Evolutionary conservation across 2,113 vertebrate species (phyloP), one percentile per base, ranked within the genome.

Genomic region (Colaptes auratus): DNA sequence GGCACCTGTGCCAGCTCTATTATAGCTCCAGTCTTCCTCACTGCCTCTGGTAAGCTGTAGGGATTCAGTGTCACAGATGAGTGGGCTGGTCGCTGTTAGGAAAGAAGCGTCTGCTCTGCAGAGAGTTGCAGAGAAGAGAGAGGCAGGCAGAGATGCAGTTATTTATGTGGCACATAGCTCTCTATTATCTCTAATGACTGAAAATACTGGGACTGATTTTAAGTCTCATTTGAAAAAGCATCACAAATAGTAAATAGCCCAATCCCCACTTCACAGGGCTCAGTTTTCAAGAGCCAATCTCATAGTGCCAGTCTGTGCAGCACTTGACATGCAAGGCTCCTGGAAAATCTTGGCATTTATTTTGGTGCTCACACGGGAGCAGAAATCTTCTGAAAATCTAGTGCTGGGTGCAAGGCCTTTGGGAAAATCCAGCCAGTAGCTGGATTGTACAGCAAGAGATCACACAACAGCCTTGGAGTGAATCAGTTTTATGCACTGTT

Each of bases 401-500:
- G 44, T 91, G 31, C 23, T 78, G 80, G 15, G 9, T 91, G 58
- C 60, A 53, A 87, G 27, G 31, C 87, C 88, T 93, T 92, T 66
- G 44, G 61, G 89, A 74, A 85, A 86, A 80, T 82, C 75, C 75
- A 86, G 5, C 59, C 75, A 48, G 33, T 81, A 56, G 72, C 79
- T 58, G 25, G 59, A 72, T 20, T 83, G 64, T 83, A 85, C 82
- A 83, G 85, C 72, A 56, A 67, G 58, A 60, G 75, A 74, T 89
- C 78, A 44, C 42, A 60, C 64, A 74, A 28, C 67, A 85, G 89
- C 75, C 88, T 83, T 74, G 87, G 72, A 80, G 35, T 77, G 82
- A 91, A 91, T 60, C 87, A 71, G 65, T 88, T 35, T 83, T 88
- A 77, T 44, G 53, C 46, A 20, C 55, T 64, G 90, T 77, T 96